These are phyloP conservation scores for Dolichoris vasculosae DNA, from an alignment of 1,140 invertebrate species.

Conservation along the genomic window DNA sequence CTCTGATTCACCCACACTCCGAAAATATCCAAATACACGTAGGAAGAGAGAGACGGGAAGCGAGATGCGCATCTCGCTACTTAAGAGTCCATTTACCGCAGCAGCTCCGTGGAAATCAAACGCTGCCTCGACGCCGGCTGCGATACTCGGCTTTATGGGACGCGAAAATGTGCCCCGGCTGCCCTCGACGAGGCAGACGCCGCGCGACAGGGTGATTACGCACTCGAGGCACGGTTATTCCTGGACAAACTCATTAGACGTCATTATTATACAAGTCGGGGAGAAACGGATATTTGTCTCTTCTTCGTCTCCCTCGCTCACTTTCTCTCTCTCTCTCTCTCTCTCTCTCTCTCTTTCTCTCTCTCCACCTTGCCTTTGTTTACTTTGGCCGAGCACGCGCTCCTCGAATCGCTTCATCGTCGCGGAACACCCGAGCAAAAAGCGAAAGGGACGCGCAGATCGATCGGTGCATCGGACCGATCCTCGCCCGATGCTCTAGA, in stretches of 20 bases:
- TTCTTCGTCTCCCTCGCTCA: neutral
- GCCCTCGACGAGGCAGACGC: neutral
- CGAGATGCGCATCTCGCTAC: constrained; percentile 51
- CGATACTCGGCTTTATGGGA: constrained; percentile 18
- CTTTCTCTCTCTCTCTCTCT: neutral
- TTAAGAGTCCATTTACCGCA: constrained; percentile 58
- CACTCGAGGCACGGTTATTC: constrained; percentile 30
- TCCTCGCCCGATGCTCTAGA: too few relatives aligned
- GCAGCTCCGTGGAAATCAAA: constrained; percentile 41
- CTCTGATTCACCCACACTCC: constrained; percentile 73
- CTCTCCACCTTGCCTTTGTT: constrained; percentile 8
- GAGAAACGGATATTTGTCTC: constrained; percentile 9
- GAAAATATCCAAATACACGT: constrained; percentile 68
- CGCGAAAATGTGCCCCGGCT: constrained; percentile 15
- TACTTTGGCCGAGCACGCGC: constrained; percentile 27
- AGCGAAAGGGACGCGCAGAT: constrained; percentile 6
- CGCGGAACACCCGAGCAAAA: neutral
- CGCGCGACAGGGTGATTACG: constrained; percentile 39
- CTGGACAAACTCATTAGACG: constrained; percentile 47
- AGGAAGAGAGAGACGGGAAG: neutral
- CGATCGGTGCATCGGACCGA: constrained; percentile 23
- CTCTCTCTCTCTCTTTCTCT: neutral
- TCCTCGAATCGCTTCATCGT: neutral
- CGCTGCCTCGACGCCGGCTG: neutral
- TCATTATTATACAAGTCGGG: constrained; percentile 34